Evolutionary conservation across 2,888 invertebrate genomes (phyloP).

Genomic region (Parapristionchus giblindavisi): DNA sequence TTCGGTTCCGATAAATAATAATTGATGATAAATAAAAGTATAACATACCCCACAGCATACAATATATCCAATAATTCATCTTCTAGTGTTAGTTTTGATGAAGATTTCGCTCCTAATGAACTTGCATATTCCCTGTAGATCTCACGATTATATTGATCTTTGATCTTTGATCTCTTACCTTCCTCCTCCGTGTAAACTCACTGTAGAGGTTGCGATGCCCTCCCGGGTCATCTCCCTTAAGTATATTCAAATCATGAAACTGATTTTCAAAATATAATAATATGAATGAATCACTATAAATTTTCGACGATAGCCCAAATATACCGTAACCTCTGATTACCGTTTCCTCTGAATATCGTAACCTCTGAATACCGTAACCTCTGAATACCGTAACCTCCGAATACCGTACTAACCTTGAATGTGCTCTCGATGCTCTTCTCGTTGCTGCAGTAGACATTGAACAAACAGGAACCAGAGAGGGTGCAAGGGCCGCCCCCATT

Average conservation of each 20-base stretch:
- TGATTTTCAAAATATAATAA: not conserved
- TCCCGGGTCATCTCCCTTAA: constrained; percentile 29
- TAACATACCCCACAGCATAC: constrained; percentile 62
- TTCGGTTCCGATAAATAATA: too few relatives aligned
- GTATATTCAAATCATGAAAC: not conserved
- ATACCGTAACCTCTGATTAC: not conserved
- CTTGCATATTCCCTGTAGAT: constrained; percentile 34
- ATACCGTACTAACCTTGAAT: not conserved
- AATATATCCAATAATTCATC: constrained; percentile 68
- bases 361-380: constrained; percentile 7
- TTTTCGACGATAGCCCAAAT: not conserved
- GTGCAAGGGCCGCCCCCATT: constrained; percentile 38
- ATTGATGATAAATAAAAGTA: too few relatives aligned
- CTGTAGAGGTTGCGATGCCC: constrained; percentile 25
- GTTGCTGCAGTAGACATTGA: not conserved
- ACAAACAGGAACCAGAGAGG: constrained; percentile 35
- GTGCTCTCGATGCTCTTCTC: not conserved
- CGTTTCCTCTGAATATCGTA: not conserved
- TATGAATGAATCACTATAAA: not conserved
- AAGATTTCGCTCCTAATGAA: constrained; percentile 45
- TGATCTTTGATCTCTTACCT: not conserved
- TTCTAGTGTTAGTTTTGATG: constrained; percentile 65
- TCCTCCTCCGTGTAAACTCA: constrained; percentile 21
- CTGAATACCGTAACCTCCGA: not conserved
- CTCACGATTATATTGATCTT: not conserved